Percentiles rank a stretch among this genome's conserved stretches.
Conservation (phyloP, 2,888 invertebrate genomes). For the Labia minor region DNA sequence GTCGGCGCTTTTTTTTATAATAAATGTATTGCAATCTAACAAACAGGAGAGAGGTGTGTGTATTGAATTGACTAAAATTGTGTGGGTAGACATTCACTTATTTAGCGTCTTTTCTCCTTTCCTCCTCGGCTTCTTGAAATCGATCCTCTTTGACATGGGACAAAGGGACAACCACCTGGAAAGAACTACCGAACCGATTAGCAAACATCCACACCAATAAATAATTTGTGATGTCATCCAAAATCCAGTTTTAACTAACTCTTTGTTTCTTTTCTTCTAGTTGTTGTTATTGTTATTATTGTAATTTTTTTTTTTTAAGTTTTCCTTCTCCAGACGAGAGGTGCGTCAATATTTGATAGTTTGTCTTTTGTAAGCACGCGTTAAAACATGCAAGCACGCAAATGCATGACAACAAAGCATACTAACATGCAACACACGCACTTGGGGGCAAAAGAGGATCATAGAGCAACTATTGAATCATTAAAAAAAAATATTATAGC, state of each 20-base stretch:
- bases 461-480: too few relatives aligned
- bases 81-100: neutral
- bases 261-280: neutral
- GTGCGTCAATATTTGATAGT: constrained; percentile 4
- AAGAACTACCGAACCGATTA: neutral
- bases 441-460: too few relatives aligned
- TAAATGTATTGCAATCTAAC: neutral
- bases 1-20: neutral
- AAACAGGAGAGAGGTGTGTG: neutral
- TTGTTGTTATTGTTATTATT: too few relatives aligned
- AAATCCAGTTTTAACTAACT: neutral
- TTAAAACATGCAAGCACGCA: neutral
- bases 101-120: neutral
- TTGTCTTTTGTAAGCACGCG: constrained; percentile 8
- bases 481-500: too few relatives aligned
- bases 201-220: constrained; percentile 6
- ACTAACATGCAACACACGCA: neutral
- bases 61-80: neutral
- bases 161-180: neutral
- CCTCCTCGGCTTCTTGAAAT: neutral
- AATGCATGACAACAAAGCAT: neutral
- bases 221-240: neutral
- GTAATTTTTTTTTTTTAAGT: neutral
- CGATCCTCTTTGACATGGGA: neutral
- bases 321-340: neutral